Evolutionary conservation across 1,140 invertebrate genomes (phyloP).

Genomic region (Lethrus apterus): DNA sequence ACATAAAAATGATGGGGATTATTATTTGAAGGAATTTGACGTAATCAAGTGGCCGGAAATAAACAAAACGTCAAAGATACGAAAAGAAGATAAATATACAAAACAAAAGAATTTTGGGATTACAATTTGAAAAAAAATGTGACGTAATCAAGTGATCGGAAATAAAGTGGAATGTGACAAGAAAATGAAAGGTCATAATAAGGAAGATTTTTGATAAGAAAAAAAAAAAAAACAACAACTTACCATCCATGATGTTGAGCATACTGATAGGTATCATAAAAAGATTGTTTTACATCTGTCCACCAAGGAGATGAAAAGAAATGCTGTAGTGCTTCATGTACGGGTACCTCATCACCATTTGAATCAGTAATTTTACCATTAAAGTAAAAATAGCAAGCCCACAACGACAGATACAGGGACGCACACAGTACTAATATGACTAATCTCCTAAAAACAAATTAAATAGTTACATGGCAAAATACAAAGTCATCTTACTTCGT

Average conservation of each 20-base stretch:
- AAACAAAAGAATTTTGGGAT: too few species aligned
- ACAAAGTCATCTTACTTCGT: slow-evolving; percentile 3
- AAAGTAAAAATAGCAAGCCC: slow-evolving; percentile 78
- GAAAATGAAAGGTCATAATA: too few species aligned
- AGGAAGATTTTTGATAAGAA: too few species aligned
- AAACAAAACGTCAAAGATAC: too few species aligned
- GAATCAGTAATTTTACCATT: slow-evolving; percentile 80
- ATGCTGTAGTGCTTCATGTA: slow-evolving; percentile 80
- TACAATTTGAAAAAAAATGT: too few species aligned
- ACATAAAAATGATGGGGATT: too few species aligned
- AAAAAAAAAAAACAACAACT: slow-evolving; percentile 27
- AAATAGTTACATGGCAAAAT: too few species aligned
- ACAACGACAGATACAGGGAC: slow-evolving; percentile 63
- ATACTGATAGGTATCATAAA: slow-evolving; percentile 61
- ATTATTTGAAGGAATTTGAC: too few species aligned
- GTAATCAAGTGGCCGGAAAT: too few species aligned
- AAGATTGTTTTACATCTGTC: slow-evolving; percentile 63
- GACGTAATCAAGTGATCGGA: too few species aligned
- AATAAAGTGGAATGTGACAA: too few species aligned
- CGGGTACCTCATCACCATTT: slow-evolving; percentile 79
- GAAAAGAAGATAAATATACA: too few species aligned
- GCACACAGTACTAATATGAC: slow-evolving; percentile 51
- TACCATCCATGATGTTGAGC: slow-evolving; percentile 72
- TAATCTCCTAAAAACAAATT: slow-evolving; percentile 37
- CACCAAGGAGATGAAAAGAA: slow-evolving; percentile 84